Evolutionary conservation across 2,888 invertebrate species (phyloP).

Genomic region (Megastigmus dorsalis): DNA sequence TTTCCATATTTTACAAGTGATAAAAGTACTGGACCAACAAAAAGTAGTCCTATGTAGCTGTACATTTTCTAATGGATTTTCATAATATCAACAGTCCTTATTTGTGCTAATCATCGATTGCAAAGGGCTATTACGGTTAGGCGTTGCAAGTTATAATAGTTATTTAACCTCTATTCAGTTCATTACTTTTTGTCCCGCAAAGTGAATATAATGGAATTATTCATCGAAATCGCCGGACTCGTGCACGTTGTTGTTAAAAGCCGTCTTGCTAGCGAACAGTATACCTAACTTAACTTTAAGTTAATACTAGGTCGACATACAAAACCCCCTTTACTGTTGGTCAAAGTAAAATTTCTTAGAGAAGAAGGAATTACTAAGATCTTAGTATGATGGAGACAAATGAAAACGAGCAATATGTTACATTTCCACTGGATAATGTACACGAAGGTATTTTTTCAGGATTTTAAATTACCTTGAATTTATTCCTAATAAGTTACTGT

Average conservation of each 20-base stretch:
- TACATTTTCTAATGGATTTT: too few relatives aligned
- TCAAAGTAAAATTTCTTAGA: neutral
- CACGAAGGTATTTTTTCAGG: slow-evolving; percentile 57
- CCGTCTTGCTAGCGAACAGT: neutral
- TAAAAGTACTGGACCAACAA: too few relatives aligned
- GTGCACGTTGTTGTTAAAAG: neutral
- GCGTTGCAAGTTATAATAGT: neutral
- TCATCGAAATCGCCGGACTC: neutral
- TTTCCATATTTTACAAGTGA: too few relatives aligned
- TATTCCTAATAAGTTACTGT: neutral
- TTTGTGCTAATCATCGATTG: too few relatives aligned
- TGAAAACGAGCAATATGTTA: slow-evolving; percentile 66
- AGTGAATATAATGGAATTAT: neutral
- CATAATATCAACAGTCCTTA: too few relatives aligned
- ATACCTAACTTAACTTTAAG: slow-evolving; percentile 62
- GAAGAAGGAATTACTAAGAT: neutral
- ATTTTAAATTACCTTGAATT: slow-evolving; percentile 6
- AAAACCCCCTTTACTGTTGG: neutral
- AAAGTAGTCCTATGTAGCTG: too few relatives aligned
- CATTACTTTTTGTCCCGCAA: neutral
- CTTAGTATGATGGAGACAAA: slow-evolving; percentile 65
- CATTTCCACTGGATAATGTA: slow-evolving; percentile 65
- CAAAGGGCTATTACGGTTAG: neutral
- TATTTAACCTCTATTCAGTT: neutral
- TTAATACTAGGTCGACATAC: slow-evolving; percentile 61